Evolutionary conservation across 2,113 vertebrate species (phyloP), one percentile per base, ranked within the genome.

Genomic region (Scartelaos histophorus): DNA sequence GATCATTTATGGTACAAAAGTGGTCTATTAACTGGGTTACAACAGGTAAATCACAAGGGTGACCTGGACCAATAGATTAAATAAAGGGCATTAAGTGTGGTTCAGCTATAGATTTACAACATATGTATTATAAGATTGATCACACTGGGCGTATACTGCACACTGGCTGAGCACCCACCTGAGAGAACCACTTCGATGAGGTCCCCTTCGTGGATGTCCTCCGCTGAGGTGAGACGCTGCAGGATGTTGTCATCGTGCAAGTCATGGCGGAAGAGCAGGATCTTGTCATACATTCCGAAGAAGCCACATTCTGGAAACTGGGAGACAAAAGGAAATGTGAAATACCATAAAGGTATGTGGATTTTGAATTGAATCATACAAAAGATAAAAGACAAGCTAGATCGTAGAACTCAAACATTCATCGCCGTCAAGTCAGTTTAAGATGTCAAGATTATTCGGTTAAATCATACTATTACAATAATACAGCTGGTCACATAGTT

Each of bases 261-360:
- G 91, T 99, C 92, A 87, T 99, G 97, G 82, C 97, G 97, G 88
- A 99, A 99, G 76, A 99, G 94, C 82, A 99, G 93, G 93, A 99
- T 98, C 93, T 99, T 99, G 93, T 99, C 97, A 82, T 98, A 98
- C 96, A 99, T 98, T 87, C 97, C 97, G 83, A 98, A 98, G 92
- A 99, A 99, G 81, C 97, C 97, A 82, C 97, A 99, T 92, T 99
- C 97, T 71, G 97, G 97, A 88, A 99, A 98, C 97, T 99, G 91
- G 29, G 77, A 91, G 67, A 66, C n/a, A 19, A 78, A 57, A 66
- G 9, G 51, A n/a, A 21, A 51, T 51, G 49, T 16, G 49, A 17
- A 16, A 5, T 43, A 43, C 10, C 38, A 43, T 9, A 43, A 43
- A 43, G 38, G 7, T 9, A 43, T 43, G 38, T 43, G 38, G 7